Conservation (phyloP, 2,888 invertebrate genomes). For the Aethes cnicana region DNA sequence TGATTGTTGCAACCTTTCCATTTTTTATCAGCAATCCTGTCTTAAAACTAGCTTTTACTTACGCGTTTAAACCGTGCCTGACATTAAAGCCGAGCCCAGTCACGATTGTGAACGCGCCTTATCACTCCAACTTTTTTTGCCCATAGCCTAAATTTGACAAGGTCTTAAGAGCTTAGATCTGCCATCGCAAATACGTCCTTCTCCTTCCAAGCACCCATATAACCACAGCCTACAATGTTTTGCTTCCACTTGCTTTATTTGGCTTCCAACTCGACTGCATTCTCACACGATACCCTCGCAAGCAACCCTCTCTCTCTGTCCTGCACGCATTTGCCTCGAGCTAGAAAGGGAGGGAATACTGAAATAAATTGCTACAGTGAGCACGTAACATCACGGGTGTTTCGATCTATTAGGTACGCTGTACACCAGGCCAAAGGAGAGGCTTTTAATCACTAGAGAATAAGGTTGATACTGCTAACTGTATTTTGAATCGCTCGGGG, state of each 20-base stretch:
- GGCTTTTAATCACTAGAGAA: not conserved
- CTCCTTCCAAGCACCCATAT: not conserved
- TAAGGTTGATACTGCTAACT: not conserved
- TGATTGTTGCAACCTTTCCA: not conserved
- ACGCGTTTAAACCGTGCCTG: not conserved
- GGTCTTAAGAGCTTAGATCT: not conserved
- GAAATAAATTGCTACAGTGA: slow-evolving; percentile 20
- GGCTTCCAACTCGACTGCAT: slow-evolving; percentile 42
- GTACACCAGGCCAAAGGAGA: not conserved
- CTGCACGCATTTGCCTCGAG: slow-evolving; percentile 19
- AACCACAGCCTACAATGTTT: slow-evolving; percentile 32
- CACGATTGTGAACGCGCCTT: slow-evolving; percentile 8
- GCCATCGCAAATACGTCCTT: not conserved
- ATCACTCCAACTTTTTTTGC: slow-evolving; percentile 2
- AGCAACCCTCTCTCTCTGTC: slow-evolving; percentile 31
- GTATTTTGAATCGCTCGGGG: slow-evolving; percentile 1
- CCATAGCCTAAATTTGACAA: not conserved
- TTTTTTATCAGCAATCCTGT: not conserved
- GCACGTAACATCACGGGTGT: slow-evolving; percentile 39
- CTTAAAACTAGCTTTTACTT: not conserved
- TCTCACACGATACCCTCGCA: slow-evolving; percentile 42
- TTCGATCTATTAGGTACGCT: slow-evolving; percentile 24
- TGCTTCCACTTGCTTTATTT: slow-evolving; percentile 45
- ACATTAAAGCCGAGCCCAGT: slow-evolving; percentile 1
- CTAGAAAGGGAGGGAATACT: slow-evolving; percentile 3